phyloP scores from a whole-genome alignment of 1,140 invertebrate genomes.

The Drosophila nannoptera region DNA sequence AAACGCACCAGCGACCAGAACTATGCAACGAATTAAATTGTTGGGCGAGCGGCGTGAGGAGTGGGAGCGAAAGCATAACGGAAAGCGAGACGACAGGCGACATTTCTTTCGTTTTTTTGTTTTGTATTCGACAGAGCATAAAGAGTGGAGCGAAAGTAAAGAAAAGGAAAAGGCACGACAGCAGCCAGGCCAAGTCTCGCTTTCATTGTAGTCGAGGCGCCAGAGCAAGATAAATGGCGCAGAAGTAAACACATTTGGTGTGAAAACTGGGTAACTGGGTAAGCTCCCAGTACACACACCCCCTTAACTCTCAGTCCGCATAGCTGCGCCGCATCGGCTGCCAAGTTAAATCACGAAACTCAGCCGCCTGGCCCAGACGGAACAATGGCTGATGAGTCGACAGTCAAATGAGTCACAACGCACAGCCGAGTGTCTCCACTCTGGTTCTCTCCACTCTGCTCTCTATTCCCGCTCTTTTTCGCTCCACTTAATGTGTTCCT shows the following conservation, averaged over 20 bases:
- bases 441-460: neutral
- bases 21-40: constrained; percentile 25
- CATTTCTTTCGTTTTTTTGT: constrained; percentile 3
- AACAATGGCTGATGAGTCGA: constrained; percentile 54
- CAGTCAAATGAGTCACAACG: constrained; percentile 47
- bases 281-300: neutral
- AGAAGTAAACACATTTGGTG: constrained; percentile 73
- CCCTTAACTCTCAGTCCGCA: neutral
- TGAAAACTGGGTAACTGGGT: constrained; percentile 52
- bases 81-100: constrained; percentile 10
- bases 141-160: constrained; percentile 38
- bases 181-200: constrained; percentile 11
- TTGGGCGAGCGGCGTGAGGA: neutral
- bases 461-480: neutral
- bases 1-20: constrained; percentile 12
- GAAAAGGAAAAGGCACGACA: constrained; percentile 10
- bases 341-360: constrained; percentile 54
- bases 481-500: neutral
- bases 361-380: constrained; percentile 36
- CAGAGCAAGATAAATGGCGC: constrained; percentile 73
- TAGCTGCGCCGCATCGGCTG: constrained; percentile 9
- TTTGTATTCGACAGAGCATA: constrained; percentile 28
- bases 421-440: neutral
- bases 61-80: neutral
- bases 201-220: constrained; percentile 65